Evolutionary conservation across 1,140 invertebrate species (phyloP).

Genomic region (Periplaneta americana): DNA sequence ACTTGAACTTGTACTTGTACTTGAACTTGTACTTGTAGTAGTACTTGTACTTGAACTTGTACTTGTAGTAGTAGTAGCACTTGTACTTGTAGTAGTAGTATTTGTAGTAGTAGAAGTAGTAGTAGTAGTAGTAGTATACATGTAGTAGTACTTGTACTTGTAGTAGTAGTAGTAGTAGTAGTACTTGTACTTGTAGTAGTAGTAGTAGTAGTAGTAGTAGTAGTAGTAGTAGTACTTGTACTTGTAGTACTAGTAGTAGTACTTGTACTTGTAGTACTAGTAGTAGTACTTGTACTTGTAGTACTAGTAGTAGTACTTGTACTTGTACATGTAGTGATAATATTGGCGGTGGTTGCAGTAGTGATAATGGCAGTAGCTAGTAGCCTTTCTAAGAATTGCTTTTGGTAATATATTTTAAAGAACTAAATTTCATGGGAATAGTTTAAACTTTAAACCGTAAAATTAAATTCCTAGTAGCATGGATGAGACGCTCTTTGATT

Average conservation of each 20-base stretch:
- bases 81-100: too few relatives aligned
- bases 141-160: neutral
- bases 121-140: constrained; percentile 1
- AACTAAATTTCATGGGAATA: too few relatives aligned
- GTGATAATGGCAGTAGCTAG: too few relatives aligned
- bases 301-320: neutral
- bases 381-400: too few relatives aligned
- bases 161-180: neutral
- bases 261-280: neutral
- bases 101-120: neutral
- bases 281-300: neutral
- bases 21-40: neutral
- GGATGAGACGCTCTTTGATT: too few relatives aligned
- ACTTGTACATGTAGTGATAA: neutral
- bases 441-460: too few relatives aligned
- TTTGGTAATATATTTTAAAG: too few relatives aligned
- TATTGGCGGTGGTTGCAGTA: too few relatives aligned
- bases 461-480: too few relatives aligned
- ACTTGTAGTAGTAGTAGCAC: too few relatives aligned
- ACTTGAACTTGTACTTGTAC: neutral
- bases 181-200: neutral
- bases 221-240: neutral
- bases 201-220: neutral
- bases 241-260: neutral
- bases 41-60: neutral